Evolutionary conservation across 2,113 vertebrate genomes (phyloP).

Genomic region (Arothron firmamentum): DNA sequence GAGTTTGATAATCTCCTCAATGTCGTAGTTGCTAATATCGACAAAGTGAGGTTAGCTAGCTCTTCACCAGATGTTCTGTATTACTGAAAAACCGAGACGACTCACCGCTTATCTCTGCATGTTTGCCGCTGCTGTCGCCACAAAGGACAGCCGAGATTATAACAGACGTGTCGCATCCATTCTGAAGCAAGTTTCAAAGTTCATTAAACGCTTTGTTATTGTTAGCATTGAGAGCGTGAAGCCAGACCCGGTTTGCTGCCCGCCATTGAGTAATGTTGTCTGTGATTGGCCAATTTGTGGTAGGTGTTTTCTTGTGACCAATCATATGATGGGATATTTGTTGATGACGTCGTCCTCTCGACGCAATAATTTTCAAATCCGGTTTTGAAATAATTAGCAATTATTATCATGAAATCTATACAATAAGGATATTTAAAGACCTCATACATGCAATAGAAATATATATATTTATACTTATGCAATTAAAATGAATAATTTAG

Average conservation of each 20-base stretch:
- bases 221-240: conserved; percentile 9
- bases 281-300: conserved; percentile 41
- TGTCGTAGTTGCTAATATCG: background rate
- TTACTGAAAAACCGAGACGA: background rate
- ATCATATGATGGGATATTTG: conserved; percentile 25
- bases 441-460: too few species aligned
- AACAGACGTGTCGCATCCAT: background rate
- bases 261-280: conserved; percentile 40
- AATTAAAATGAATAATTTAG: background rate
- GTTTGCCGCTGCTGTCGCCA: background rate
- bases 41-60: conserved; percentile 24
- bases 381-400: too few species aligned
- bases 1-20: background rate
- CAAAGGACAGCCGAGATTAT: background rate
- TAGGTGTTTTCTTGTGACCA: conserved; percentile 32
- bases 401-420: too few species aligned
- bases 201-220: conserved; percentile 57
- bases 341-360: background rate
- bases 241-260: conserved; percentile 23
- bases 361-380: background rate
- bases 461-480: background rate
- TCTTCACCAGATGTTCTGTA: conserved; percentile 19
- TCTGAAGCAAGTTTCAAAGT: conserved; percentile 36
- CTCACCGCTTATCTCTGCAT: conserved; percentile 44
- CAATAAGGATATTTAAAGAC: too few species aligned